phyloP scores from a whole-genome alignment of 2,113 vertebrate species.

The Elephantulus edwardii region DNA sequence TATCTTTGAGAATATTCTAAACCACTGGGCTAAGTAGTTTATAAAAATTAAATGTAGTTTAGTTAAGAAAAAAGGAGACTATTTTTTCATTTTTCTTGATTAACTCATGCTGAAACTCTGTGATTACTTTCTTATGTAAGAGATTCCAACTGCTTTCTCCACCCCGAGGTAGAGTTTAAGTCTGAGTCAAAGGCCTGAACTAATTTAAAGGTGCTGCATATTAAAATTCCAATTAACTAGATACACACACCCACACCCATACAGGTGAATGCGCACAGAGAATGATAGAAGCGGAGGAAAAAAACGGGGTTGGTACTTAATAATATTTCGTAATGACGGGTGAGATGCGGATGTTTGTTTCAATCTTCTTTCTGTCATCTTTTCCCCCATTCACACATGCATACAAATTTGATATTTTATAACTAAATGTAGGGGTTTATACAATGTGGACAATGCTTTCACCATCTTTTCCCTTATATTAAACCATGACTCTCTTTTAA shows the following conservation, averaged over 20 bases:
- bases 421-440: not conserved
- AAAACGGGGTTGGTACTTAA: not conserved
- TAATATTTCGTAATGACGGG: not conserved
- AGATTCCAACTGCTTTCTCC: conserved; percentile 1
- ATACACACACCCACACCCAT: not conserved
- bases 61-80: conserved; percentile 38
- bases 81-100: not conserved
- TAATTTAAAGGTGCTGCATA: conserved; percentile 36
- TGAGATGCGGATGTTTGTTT: conserved; percentile 13
- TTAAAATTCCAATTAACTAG: conserved; percentile 51
- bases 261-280: not conserved
- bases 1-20: not conserved
- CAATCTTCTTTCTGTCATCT: conserved; percentile 3
- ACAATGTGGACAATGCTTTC: not conserved
- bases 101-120: not conserved
- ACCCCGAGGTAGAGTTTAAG: not conserved
- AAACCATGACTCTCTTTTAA: conserved; percentile 14
- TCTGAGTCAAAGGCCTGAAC: conserved; percentile 36
- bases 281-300: not conserved
- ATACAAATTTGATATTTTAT: not conserved
- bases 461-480: conserved; percentile 9
- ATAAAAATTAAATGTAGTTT: conserved; percentile 1
- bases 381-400: not conserved
- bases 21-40: not conserved
- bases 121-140: not conserved